phyloP scores from a whole-genome alignment of 2,113 vertebrate genomes.

The Ammodytes marinus region DNA sequence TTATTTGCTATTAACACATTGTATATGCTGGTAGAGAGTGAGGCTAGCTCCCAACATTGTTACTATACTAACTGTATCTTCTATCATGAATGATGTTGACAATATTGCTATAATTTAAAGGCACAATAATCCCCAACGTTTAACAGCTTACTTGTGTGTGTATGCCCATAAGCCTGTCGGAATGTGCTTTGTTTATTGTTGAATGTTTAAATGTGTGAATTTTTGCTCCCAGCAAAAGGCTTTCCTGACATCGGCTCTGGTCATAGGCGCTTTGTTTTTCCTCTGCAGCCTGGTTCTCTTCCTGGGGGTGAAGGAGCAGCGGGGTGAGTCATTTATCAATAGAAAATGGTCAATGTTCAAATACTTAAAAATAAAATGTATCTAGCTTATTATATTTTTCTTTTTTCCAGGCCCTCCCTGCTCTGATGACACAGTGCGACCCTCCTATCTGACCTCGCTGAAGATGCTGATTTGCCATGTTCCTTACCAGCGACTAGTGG shows the following conservation, averaged over 20 bases:
- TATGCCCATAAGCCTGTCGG: constrained; percentile 1
- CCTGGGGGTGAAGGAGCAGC: constrained; percentile 84
- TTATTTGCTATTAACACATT: no score
- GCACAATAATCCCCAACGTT: not conserved
- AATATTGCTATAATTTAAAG: not conserved
- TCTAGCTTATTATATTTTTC: not conserved
- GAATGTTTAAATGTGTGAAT: not conserved
- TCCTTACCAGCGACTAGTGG: constrained; percentile 74
- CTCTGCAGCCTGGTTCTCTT: constrained; percentile 83
- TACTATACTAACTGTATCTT: no score
- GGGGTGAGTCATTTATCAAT: constrained; percentile 63
- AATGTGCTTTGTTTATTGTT: constrained; percentile 5
- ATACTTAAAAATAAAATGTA: not conserved
- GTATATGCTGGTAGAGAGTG: not conserved
- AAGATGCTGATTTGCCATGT: constrained; percentile 72
- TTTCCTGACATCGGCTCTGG: constrained; percentile 80
- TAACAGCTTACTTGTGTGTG: not conserved
- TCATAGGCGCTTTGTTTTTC: constrained; percentile 78
- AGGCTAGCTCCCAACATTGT: not conserved
- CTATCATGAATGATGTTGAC: not conserved
- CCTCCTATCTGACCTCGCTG: constrained; percentile 59
- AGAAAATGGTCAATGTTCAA: not conserved
- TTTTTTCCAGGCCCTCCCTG: constrained; percentile 57
- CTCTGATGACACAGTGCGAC: constrained; percentile 16
- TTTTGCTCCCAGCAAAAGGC: constrained; percentile 70